These are phyloP conservation scores for Aulostomus chinensis DNA, from an alignment of 2,797 vertebrate species.

Conservation along the genomic window DNA sequence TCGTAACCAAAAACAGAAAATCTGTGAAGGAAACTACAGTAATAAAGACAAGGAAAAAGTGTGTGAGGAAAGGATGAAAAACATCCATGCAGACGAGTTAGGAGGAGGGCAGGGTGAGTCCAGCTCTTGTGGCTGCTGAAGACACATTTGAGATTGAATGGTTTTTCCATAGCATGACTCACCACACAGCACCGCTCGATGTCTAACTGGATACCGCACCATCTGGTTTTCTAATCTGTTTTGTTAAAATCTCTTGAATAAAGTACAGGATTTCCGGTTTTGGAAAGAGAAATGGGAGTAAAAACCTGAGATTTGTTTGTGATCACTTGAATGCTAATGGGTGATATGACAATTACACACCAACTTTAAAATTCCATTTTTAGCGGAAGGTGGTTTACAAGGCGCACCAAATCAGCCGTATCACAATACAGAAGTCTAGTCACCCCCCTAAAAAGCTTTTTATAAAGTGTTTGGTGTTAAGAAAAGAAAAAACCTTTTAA, in stretches of 20 bases:
- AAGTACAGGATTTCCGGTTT: no score
- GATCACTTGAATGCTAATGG: no score
- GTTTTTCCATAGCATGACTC: constrained; percentile 69
- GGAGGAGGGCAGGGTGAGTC: constrained; percentile 8
- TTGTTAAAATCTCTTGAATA: constrained; percentile 3
- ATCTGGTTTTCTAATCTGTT: constrained; percentile 37
- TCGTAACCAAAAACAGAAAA: neutral
- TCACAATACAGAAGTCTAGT: no score
- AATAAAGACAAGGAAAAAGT: neutral
- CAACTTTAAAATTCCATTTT: no score
- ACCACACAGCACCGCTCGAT: constrained; percentile 34
- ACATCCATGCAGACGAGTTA: constrained; percentile 6
- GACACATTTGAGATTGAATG: constrained; percentile 46
- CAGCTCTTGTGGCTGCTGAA: constrained; percentile 37
- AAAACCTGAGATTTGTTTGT: no score
- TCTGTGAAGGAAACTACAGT: neutral
- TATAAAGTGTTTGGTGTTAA: no score
- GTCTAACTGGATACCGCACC: constrained; percentile 14
- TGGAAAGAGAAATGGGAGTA: no score
- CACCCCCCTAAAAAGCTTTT: no score
- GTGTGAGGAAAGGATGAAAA: constrained; percentile 1
- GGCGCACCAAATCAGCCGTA: no score
- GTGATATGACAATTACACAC: no score
- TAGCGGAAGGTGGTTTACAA: no score
- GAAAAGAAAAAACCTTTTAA: no score